Percentiles rank a stretch among this genome's conserved stretches.
These are phyloP conservation scores for Drosophila neocordata DNA, from an alignment of 1,140 invertebrate genomes.

Conservation along the genomic window DNA sequence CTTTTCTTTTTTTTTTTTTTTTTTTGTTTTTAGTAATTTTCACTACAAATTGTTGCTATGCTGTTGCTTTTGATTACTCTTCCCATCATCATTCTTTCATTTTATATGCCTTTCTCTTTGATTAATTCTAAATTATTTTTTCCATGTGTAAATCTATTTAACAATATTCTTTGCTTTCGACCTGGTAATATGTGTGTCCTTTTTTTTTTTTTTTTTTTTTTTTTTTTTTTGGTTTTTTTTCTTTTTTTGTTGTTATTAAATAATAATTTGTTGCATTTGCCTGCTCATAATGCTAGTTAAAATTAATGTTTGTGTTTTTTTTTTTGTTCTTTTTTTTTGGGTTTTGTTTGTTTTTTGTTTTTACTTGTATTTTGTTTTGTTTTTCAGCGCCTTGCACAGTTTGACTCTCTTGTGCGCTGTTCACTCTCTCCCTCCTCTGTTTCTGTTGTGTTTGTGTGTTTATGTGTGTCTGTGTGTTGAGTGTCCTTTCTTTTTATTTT, in stretches of 20 bases:
- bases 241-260: constrained; percentile 58
- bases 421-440: constrained; percentile 35
- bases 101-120: constrained; percentile 41
- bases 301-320: constrained; percentile 66
- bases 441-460: constrained; percentile 7
- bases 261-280: constrained; percentile 70
- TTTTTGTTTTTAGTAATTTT: constrained; percentile 57
- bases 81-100: constrained; percentile 31
- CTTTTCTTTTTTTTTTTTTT: constrained; percentile 22
- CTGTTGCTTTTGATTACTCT: constrained; percentile 77
- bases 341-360: constrained; percentile 28
- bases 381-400: constrained; percentile 74
- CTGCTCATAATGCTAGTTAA: constrained; percentile 72
- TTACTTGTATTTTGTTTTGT: constrained; percentile 44
- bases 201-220: constrained; percentile 18
- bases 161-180: constrained; percentile 74
- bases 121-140: constrained; percentile 45
- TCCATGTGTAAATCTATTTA: constrained; percentile 72
- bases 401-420: constrained; percentile 76
- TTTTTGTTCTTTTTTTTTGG: constrained; percentile 29
- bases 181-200: constrained; percentile 69
- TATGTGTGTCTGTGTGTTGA: neutral
- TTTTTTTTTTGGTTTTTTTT: constrained; percentile 13
- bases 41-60: constrained; percentile 63
- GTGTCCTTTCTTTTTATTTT: neutral